Evolutionary conservation across 2,888 invertebrate genomes (phyloP).

Genomic region (Caenorhabditis zanzibari): DNA sequence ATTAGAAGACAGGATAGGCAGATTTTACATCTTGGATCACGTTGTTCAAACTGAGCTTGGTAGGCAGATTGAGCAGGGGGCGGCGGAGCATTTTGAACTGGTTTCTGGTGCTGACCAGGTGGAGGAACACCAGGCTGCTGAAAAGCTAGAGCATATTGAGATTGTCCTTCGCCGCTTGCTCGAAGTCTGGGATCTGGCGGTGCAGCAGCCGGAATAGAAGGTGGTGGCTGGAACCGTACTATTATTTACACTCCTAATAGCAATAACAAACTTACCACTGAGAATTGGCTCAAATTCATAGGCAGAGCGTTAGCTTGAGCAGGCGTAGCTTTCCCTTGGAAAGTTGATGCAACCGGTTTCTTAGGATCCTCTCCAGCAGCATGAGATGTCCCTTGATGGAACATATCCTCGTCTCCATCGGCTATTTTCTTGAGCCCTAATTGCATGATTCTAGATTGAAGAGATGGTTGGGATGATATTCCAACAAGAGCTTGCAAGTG

Average conservation of each 20-base stretch:
- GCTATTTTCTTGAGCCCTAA: slow-evolving; percentile 58
- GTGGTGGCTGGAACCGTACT: not conserved
- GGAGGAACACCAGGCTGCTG: slow-evolving; percentile 16
- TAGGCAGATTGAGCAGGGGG: not conserved
- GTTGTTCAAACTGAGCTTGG: slow-evolving; percentile 38
- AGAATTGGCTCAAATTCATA: not conserved
- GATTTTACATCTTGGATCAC: slow-evolving; percentile 47
- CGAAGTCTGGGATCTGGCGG: slow-evolving; percentile 35
- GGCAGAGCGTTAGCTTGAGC: not conserved
- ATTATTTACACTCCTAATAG: not conserved
- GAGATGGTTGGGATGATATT: slow-evolving; percentile 56
- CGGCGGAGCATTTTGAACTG: not conserved
- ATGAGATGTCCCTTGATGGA: not conserved
- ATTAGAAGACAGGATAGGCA: not conserved
- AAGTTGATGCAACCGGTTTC: not conserved
- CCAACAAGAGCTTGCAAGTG: slow-evolving; percentile 51
- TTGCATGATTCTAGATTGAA: slow-evolving; percentile 59
- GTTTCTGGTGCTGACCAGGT: slow-evolving; percentile 4
- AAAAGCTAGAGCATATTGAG: slow-evolving; percentile 27
- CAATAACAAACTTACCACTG: slow-evolving; percentile 7
- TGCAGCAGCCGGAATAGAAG: not conserved
- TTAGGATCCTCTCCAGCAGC: not conserved
- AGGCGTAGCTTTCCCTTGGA: slow-evolving; percentile 4
- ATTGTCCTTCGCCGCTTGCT: slow-evolving; percentile 4
- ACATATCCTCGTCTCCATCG: slow-evolving; percentile 48